These are phyloP conservation scores for Pinna nobilis DNA, from an alignment of 1,140 invertebrate genomes.

Conservation along the genomic window DNA sequence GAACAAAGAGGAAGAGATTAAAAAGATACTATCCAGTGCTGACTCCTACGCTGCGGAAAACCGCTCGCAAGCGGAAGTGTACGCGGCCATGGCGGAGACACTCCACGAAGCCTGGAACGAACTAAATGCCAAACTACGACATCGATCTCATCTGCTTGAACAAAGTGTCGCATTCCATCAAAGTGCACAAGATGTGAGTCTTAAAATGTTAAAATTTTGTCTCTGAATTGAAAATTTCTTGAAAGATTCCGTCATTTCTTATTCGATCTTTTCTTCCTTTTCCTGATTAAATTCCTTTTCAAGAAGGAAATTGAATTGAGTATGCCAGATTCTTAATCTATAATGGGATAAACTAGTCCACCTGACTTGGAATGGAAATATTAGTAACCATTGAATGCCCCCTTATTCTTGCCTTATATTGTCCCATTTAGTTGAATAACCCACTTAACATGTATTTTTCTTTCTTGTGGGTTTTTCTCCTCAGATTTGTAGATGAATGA, in stretches of 20 bases:
- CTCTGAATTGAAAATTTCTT: neutral
- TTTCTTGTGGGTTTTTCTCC: too few species aligned
- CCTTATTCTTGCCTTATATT: too few species aligned
- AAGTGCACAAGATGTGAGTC: slow-evolving; percentile 70
- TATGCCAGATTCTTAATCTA: too few species aligned
- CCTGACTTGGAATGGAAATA: too few species aligned
- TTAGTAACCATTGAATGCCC: too few species aligned
- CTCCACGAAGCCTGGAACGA: slow-evolving; percentile 91
- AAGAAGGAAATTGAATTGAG: too few species aligned
- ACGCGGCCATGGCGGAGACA: slow-evolving; percentile 93
- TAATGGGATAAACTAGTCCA: too few species aligned
- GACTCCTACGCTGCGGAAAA: slow-evolving; percentile 87
- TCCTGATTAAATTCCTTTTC: too few species aligned
- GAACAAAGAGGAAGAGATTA: slow-evolving; percentile 93
- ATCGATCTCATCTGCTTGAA: slow-evolving; percentile 85
- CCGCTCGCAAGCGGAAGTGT: slow-evolving; percentile 80
- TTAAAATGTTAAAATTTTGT: neutral
- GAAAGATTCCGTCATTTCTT: neutral
- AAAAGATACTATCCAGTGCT: slow-evolving; percentile 89
- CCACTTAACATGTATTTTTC: too few species aligned
- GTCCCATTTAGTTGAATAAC: too few species aligned
- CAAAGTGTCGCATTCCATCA: slow-evolving; percentile 76
- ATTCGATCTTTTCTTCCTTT: neutral
- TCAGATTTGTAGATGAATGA: too few species aligned
- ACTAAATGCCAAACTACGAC: slow-evolving; percentile 86